Percentiles rank a stretch among this genome's conserved stretches.
phyloP scores from a whole-genome alignment of 37 sponge, comb jelly and placozoan genomes.

The Geodia barretti region DNA sequence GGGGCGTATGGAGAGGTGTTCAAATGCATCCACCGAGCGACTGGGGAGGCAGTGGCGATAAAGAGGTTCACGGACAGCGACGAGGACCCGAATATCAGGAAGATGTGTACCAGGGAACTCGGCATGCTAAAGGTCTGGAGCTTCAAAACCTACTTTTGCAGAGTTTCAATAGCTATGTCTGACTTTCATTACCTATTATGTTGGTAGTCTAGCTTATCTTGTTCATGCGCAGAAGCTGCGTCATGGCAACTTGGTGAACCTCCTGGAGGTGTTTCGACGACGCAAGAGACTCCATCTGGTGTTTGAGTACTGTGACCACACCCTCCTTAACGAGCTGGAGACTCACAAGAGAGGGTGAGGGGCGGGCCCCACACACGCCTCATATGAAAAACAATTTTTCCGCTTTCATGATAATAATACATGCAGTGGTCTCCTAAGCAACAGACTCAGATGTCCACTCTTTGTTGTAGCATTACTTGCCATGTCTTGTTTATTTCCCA shows the following conservation, averaged over 20 bases:
- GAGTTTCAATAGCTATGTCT: too few relatives aligned
- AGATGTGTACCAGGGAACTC: constrained; percentile 94
- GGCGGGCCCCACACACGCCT: too few relatives aligned
- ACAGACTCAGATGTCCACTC: too few relatives aligned
- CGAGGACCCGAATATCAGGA: constrained; percentile 93
- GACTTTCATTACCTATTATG: neutral
- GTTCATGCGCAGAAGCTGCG: constrained; percentile 75
- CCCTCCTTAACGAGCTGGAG: constrained; percentile 96
- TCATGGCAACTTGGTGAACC: constrained; percentile 96
- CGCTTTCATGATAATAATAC: too few relatives aligned
- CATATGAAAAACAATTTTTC: too few relatives aligned
- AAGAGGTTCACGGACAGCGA: constrained; percentile 99
- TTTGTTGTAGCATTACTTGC: too few relatives aligned
- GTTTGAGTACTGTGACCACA: constrained; percentile 99
- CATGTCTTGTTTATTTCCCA: too few relatives aligned
- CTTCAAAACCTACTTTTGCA: too few relatives aligned
- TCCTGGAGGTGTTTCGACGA: constrained; percentile 94
- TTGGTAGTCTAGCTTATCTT: neutral
- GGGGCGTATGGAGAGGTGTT: constrained; percentile 98
- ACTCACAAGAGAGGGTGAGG: constrained; percentile 82
- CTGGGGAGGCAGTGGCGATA: constrained; percentile 95
- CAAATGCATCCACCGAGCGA: constrained; percentile 89
- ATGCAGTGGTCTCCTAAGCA: too few relatives aligned
- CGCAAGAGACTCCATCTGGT: constrained; percentile 93
- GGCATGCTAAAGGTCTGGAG: constrained; percentile 84